Evolutionary conservation across 1,140 invertebrate species (phyloP).

Genomic region (Drosophila sechellia): DNA sequence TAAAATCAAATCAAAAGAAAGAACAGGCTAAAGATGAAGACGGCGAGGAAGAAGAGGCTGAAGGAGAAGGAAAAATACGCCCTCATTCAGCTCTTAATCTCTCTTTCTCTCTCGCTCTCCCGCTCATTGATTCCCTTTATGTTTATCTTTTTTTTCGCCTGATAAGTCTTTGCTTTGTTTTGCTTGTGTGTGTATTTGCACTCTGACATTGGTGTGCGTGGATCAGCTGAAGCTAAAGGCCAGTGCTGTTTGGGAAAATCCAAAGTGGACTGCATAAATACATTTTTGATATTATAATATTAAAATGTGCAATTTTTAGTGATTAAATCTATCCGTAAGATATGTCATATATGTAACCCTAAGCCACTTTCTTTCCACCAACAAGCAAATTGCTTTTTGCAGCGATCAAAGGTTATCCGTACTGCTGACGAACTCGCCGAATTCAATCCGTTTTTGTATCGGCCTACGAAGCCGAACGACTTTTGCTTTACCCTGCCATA

Average conservation of each 20-base stretch:
- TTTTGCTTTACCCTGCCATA: conserved; percentile 14
- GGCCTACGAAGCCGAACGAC: conserved; percentile 12
- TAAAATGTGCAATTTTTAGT: not conserved
- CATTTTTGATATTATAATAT: not conserved
- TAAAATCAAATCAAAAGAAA: not conserved
- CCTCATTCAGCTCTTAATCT: conserved; percentile 26
- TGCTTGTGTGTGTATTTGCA: conserved; percentile 11
- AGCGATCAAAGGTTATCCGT: too few species aligned
- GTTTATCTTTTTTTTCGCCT: conserved; percentile 26
- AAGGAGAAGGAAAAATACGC: conserved; percentile 27
- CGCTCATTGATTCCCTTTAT: conserved; percentile 13
- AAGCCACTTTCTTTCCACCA: too few species aligned
- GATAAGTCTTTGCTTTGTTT: conserved; percentile 53
- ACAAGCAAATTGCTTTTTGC: too few species aligned
- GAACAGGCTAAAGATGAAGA: not conserved
- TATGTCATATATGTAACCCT: too few species aligned
- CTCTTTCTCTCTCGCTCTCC: not conserved
- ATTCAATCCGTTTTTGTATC: too few species aligned
- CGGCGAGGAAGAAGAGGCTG: not conserved
- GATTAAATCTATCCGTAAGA: too few species aligned
- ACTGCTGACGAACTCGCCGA: too few species aligned
- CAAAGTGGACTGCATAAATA: conserved; percentile 24
- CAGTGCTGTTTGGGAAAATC: conserved; percentile 9
- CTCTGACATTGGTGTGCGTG: conserved; percentile 1
- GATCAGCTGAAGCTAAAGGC: conserved; percentile 31